These are phyloP conservation scores for Tympanuchus pallidicinctus DNA, from an alignment of 2,113 vertebrate species.

Conservation along the genomic window DNA sequence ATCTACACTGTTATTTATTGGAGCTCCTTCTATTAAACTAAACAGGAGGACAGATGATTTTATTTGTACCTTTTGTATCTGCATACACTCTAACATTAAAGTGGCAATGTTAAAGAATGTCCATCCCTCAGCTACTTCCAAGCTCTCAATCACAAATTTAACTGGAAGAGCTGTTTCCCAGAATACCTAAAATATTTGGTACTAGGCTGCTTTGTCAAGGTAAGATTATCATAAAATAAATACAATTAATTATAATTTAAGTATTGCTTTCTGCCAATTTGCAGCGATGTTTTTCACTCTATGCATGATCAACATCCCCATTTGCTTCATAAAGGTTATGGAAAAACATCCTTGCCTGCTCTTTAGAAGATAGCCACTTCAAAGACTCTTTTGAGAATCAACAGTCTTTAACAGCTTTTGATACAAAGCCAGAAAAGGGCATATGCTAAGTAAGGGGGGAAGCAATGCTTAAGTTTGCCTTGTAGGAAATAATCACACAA, in stretches of 20 bases:
- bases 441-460: background rate
- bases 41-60: conserved; percentile 4
- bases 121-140: background rate
- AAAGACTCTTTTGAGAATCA: conserved; percentile 63
- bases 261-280: background rate
- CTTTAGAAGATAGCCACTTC: conserved; percentile 71
- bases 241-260: background rate
- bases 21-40: conserved; percentile 45
- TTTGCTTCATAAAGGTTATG: conserved; percentile 59
- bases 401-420: conserved; percentile 54
- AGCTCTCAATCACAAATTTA: background rate
- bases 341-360: conserved; percentile 60
- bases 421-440: conserved; percentile 55
- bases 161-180: background rate
- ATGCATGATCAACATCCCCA: background rate
- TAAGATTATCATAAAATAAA: conserved; percentile 12
- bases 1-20: conserved; percentile 56
- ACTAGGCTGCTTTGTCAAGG: background rate
- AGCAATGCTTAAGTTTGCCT: conserved; percentile 20
- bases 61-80: conserved; percentile 4
- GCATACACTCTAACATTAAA: background rate
- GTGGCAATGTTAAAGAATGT: background rate
- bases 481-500: background rate
- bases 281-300: conserved; percentile 5
- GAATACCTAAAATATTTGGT: background rate